Base-by-base conservation (phyloP, 1,140 invertebrate species). In the Himalopsyche phryganea region DNA sequence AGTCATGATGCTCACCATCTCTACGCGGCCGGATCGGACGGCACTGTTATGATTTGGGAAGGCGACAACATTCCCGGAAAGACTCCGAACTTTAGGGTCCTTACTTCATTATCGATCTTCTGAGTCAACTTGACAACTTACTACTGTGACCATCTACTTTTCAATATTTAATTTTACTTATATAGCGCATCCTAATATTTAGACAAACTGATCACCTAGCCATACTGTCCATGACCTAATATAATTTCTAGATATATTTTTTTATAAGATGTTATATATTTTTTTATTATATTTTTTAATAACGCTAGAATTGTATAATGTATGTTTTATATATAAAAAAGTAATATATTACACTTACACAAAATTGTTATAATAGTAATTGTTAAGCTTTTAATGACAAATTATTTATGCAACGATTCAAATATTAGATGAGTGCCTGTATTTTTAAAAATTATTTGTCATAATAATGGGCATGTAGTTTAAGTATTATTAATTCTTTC, bases 21-120 rank as follows among this genome's bases (percentile, higher is more conserved):
- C 58, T 76, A 74, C 65, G 71, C 67, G 5, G 68, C 69, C 58
- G 69, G 71, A 60, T 68, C 65, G 45, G 70, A 70, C 60, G 74
- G 74, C 53, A 55, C 63, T 38, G 68, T 69, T 41, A 60, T 70
- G 50, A 67, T 70, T 44, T 76, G 75, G 74, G 71, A 74, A 50
- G 54, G 54, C 11, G 47, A 50, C 19, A 44, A 41, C 19, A 35
- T 50, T 14, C 14, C 54, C n/a, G 54, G 45, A 13, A 50, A 57
- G 36, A 18, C 40, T 10, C 54, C 47, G 10, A 57, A 32, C 15
- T 57, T 57, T 41, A 36, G 48, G 6, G 33, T 50, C n/a, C 23
- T 57, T 6, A 50, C 54, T 11, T 57, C 54, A 9, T 23, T 57
- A 33, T 28, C 54, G 6, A 57, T 57, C n/a, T 57, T 57, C 23